A percentile compares a stretch with the other conserved stretches of the same genome.
These are phyloP conservation scores for Anabacerthia variegaticeps DNA, from an alignment of 2,797 vertebrate species.

Conservation along the genomic window DNA sequence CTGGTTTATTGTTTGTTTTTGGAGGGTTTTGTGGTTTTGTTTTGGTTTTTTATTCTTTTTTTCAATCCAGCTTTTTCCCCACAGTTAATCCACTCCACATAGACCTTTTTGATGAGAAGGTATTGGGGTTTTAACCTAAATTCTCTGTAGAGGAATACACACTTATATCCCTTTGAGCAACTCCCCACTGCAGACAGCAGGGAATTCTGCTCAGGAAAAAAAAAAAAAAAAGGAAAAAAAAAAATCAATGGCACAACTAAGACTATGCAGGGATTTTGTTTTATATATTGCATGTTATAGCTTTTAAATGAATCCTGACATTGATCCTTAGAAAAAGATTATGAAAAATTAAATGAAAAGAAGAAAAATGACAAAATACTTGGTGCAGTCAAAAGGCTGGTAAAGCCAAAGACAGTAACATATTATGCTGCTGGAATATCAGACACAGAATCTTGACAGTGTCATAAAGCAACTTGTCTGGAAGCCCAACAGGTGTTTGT, in stretches of 20 bases:
- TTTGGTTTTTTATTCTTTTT: not conserved
- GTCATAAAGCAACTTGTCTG: not conserved
- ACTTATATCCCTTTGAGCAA: not conserved
- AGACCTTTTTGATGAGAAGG: not conserved
- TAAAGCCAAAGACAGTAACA: not conserved
- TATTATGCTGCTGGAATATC: not conserved
- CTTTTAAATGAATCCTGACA: conserved; percentile 27
- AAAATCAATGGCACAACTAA: conserved; percentile 13
- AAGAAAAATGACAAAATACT: conserved; percentile 13
- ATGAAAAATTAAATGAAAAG: conserved; percentile 7
- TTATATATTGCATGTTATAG: not conserved
- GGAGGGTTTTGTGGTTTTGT: not conserved
- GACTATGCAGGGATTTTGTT: not conserved
- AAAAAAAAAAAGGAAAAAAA: not conserved
- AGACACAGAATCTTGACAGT: not conserved
- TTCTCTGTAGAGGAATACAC: not conserved
- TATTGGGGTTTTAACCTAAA: not conserved
- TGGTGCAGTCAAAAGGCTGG: not conserved
- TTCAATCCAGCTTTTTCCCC: not conserved
- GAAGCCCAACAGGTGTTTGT: not conserved
- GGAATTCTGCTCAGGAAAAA: not conserved
- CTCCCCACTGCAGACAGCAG: not conserved
- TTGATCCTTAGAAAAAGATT: not conserved
- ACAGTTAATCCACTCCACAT: not conserved
- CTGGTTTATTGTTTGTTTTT: too few species aligned